A percentile compares a stretch with the other conserved stretches of the same genome.
Evolutionary conservation across 92 coral and sea anemone species (phyloP).

Genomic region (Montipora capitata): DNA sequence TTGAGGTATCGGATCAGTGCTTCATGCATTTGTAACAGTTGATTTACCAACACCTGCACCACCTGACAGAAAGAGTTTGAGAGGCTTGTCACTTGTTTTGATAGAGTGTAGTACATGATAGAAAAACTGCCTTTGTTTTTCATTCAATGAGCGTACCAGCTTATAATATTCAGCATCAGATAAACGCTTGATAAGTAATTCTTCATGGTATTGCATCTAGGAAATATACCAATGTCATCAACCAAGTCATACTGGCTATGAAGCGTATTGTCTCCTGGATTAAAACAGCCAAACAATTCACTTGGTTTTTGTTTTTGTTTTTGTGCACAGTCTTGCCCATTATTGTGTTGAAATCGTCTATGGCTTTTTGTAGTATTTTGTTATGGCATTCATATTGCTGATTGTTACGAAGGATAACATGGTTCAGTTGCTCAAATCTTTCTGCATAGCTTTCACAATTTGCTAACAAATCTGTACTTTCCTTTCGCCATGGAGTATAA

Average conservation of each 20-base stretch:
- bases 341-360: constrained; percentile 49
- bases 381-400: constrained; percentile 64
- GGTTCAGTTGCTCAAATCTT: constrained; percentile 57
- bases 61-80: constrained; percentile 52
- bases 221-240: constrained; percentile 75
- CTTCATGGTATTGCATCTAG: constrained; percentile 50
- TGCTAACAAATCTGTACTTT: constrained; percentile 53
- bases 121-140: no score
- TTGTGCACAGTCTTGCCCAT: constrained; percentile 34
- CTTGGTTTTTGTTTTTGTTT: constrained; percentile 42
- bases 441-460: constrained; percentile 64
- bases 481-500: constrained; percentile 74
- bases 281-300: constrained; percentile 81
- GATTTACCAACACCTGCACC: constrained; percentile 86
- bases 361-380: constrained; percentile 67
- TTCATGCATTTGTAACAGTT: constrained; percentile 79
- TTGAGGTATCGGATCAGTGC: constrained; percentile 70
- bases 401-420: constrained; percentile 42
- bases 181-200: constrained; percentile 29
- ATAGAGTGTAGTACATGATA: constrained; percentile 64
- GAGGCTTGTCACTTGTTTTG: constrained; percentile 59
- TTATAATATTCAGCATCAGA: constrained; percentile 36
- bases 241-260: constrained; percentile 79
- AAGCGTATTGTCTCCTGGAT: constrained; percentile 75
- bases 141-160: constrained; percentile 59